A percentile compares a stretch with the other conserved stretches of the same genome.
phyloP scores from a whole-genome alignment of 2,797 vertebrate genomes.

The Remorina albescens region DNA sequence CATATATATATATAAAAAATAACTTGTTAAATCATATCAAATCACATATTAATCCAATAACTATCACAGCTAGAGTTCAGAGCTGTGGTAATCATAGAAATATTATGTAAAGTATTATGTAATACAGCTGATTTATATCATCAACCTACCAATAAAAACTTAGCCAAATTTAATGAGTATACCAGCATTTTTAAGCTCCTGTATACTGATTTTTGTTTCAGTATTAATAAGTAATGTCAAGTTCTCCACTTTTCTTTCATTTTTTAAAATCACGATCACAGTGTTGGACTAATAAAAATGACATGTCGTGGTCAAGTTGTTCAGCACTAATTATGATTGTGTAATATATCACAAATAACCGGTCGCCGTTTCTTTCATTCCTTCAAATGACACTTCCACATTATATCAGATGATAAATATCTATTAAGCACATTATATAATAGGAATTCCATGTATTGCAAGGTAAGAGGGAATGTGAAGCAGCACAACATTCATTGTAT shows the following conservation, averaged over 20 bases:
- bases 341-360: not conserved
- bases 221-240: not conserved
- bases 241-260: not conserved
- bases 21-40: not conserved
- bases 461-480: not conserved
- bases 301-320: not conserved
- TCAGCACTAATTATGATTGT: not conserved
- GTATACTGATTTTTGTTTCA: not conserved
- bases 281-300: not conserved
- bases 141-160: not conserved
- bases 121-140: not conserved
- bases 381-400: not conserved
- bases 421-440: not conserved
- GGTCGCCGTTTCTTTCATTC: not conserved
- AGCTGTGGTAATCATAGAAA: not conserved
- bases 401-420: not conserved
- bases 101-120: not conserved
- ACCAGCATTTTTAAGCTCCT: not conserved
- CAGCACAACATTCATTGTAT: not conserved
- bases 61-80: not conserved
- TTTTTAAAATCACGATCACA: not conserved
- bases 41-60: not conserved
- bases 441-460: not conserved
- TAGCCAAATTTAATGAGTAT: not conserved
- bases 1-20: not conserved